Evolutionary conservation across 2,888 invertebrate genomes (phyloP).

Genomic region (Patella depressa): DNA sequence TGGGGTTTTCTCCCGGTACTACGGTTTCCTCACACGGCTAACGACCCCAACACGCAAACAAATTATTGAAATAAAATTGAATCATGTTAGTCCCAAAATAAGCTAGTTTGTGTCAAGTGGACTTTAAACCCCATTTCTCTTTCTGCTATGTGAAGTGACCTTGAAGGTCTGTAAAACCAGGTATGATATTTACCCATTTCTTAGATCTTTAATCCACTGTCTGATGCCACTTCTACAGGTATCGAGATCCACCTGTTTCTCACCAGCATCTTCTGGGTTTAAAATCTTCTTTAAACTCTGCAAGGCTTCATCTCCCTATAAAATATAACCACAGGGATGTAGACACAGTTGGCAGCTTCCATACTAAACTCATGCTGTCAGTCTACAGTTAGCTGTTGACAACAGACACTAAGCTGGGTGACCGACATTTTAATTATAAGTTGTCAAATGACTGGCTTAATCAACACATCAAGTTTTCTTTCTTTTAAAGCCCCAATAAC

Average conservation of each 20-base stretch:
- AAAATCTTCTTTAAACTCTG: constrained; percentile 33
- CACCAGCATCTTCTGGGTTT: constrained; percentile 36
- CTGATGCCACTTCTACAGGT: constrained; percentile 31
- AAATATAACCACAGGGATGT: background rate
- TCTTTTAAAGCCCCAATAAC: no score
- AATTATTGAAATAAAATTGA: no score
- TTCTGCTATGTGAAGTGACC: background rate
- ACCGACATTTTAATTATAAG: background rate
- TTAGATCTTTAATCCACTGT: constrained; percentile 39
- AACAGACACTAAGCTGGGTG: no score
- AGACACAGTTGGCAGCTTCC: no score
- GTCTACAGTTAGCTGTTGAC: no score
- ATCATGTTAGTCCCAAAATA: no score
- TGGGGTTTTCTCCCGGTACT: no score
- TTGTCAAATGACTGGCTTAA: background rate
- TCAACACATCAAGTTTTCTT: no score
- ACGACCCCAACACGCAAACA: no score
- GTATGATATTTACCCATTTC: constrained; percentile 12
- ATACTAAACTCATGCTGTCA: no score
- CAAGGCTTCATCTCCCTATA: constrained; percentile 41
- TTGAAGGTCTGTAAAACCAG: background rate
- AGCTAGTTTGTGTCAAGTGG: no score
- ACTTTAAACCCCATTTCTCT: background rate
- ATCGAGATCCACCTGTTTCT: constrained; percentile 31
- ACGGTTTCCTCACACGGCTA: no score